Evolutionary conservation across 2,113 vertebrate genomes (phyloP).

Genomic region (Neodontobutis hainanensis): DNA sequence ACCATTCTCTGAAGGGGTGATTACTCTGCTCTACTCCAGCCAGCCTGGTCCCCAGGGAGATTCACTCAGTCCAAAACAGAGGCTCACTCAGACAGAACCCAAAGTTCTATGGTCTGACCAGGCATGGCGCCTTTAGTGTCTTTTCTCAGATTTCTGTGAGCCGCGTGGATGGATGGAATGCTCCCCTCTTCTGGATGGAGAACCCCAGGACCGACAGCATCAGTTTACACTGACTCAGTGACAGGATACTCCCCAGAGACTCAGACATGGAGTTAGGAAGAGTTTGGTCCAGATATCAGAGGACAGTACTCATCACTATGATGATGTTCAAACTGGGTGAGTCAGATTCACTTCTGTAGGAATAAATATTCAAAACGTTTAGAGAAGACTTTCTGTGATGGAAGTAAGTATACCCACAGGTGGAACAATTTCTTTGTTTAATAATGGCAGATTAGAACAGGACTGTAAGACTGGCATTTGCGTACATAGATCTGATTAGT

Average conservation of each 20-base stretch:
- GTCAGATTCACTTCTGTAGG: slow-evolving; percentile 5
- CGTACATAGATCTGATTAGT: no score
- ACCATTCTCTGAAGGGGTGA: slow-evolving; percentile 62
- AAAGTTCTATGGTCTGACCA: slow-evolving; percentile 40
- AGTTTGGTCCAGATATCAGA: slow-evolving; percentile 60
- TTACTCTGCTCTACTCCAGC: slow-evolving; percentile 63
- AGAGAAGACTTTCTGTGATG: not conserved
- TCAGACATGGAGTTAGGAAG: slow-evolving; percentile 71
- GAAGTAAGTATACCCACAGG: no score
- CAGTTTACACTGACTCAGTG: slow-evolving; percentile 9
- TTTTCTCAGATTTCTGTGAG: slow-evolving; percentile 3
- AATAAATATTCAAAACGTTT: not conserved
- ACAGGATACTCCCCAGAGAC: slow-evolving; percentile 2
- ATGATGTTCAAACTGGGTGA: slow-evolving; percentile 80
- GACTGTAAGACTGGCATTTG: no score
- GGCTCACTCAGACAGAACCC: slow-evolving; percentile 17
- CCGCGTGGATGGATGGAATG: slow-evolving; percentile 23
- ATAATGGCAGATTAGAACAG: no score
- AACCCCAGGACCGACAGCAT: slow-evolving; percentile 23
- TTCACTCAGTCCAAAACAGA: slow-evolving; percentile 33
- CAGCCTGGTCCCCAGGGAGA: slow-evolving; percentile 47
- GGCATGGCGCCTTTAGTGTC: slow-evolving; percentile 13
- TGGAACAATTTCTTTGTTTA: no score
- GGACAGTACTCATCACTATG: slow-evolving; percentile 66
- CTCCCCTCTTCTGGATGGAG: slow-evolving; percentile 39